These are phyloP conservation scores for Rhineura floridana DNA, from an alignment of 2,113 vertebrate genomes.

Conservation along the genomic window DNA sequence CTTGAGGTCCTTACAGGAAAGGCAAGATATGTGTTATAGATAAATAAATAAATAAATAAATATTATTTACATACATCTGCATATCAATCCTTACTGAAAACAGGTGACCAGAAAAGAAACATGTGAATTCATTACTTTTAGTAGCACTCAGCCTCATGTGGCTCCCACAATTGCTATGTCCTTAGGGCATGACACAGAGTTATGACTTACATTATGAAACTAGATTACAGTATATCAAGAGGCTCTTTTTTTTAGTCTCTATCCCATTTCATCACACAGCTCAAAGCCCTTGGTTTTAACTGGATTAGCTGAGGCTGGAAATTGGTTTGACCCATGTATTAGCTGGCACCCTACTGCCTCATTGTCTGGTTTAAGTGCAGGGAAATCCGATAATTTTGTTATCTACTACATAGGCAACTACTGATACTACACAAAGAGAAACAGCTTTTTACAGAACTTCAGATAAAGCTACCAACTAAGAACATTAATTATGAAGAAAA, in stretches of 20 bases:
- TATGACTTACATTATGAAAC: slow-evolving; percentile 23
- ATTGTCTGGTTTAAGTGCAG: background rate
- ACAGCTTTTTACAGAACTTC: background rate
- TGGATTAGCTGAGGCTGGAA: background rate
- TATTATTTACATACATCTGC: background rate
- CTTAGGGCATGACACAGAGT: background rate
- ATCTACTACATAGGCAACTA: background rate
- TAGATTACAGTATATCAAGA: slow-evolving; percentile 16
- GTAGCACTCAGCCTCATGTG: background rate
- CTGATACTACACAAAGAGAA: background rate
- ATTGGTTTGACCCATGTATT: background rate
- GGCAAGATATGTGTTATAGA: too few species aligned
- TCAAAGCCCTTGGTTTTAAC: slow-evolving; percentile 23
- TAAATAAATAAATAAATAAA: too few species aligned
- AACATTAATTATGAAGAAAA: background rate
- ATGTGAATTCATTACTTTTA: slow-evolving; percentile 5
- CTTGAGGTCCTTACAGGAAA: too few species aligned
- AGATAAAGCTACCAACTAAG: background rate
- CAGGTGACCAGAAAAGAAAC: background rate
- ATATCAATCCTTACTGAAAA: background rate
- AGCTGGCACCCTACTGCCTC: background rate
- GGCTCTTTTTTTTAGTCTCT: background rate
- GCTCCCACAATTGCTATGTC: background rate
- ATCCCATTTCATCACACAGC: slow-evolving; percentile 1
- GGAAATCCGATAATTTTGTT: background rate